Base-by-base conservation (phyloP, 2,797 vertebrate genomes). In the Nannoperca obscura region DNA sequence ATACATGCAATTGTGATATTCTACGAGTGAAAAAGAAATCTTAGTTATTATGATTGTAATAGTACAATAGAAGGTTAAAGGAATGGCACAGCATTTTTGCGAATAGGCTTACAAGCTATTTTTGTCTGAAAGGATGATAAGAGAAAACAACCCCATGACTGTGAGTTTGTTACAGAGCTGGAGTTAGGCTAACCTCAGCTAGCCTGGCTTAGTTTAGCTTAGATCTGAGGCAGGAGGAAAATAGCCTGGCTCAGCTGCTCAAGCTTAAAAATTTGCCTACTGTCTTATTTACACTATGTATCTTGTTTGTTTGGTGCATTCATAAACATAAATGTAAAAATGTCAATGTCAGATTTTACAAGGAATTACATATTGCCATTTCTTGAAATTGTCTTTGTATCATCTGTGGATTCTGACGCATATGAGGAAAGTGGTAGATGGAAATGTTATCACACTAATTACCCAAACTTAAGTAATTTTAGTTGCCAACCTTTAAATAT, bases 81-180 rank as follows among this genome's bases (percentile, higher is more conserved):
- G 14, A 40, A 19, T 27, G 7, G n/a, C 20, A 14, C 2, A 36
- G 10, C 15, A 40, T 20, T 50, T 59, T 47, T 55, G 2, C 8
- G n/a, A 64, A 49, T 22, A 64, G 14, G 3, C 42, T 22, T 9
- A 15, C 30, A 14, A 2, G 10, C 24, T 46, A 44, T 12, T 11
- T 32, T 36, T 36, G 11, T 49, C 44, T 49, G 3, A 49, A 65
- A 22, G 32, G 11, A 27, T 30, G 15, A 30, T n/a, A 44, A 17
- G 15, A 17, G 11, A 24, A 44, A 40, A 42, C 5, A 22, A n/a
- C 9, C 17, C 42, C 22, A 32, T 62, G 24, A 17, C 7, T 20
- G 34, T n/a, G 22, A 0, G 0, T 34, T 34, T 34, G 24, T 7
- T 54, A 34, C 7, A 32, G 14, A 2, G 27, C 49, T 32, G 0